phyloP scores from a whole-genome alignment of 2,113 vertebrate genomes.

The Fulmarus glacialis region DNA sequence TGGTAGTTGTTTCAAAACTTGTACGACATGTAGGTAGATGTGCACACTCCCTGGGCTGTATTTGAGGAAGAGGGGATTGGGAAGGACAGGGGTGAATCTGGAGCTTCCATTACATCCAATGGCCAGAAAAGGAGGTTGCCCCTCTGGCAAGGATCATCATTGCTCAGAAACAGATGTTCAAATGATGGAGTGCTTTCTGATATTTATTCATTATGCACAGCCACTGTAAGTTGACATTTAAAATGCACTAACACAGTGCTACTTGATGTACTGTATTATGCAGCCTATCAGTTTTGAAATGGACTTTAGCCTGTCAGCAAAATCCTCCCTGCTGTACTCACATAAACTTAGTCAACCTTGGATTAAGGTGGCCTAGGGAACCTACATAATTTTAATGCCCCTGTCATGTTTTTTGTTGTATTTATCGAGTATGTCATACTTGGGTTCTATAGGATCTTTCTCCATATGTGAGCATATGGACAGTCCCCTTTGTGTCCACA shows the following conservation, averaged over 20 bases:
- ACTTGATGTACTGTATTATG: constrained; percentile 27
- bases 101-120: not conserved
- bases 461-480: not conserved
- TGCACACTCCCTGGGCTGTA: not conserved
- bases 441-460: not conserved
- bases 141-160: not conserved
- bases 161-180: not conserved
- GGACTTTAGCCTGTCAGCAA: constrained; percentile 26
- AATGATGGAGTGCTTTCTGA: not conserved
- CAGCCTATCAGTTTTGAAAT: constrained; percentile 36
- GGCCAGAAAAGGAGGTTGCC: not conserved
- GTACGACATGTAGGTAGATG: not conserved
- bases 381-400: not conserved
- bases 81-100: not conserved
- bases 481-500: not conserved
- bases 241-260: constrained; percentile 30
- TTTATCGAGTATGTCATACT: not conserved
- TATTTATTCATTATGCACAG: constrained; percentile 5
- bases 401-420: not conserved
- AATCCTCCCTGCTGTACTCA: constrained; percentile 16
- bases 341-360: constrained; percentile 11
- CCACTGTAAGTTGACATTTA: constrained; percentile 1
- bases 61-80: not conserved
- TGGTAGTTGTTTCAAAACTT: not conserved
- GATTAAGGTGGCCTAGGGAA: constrained; percentile 11